Evolutionary conservation across 2,888 invertebrate genomes (phyloP).

Genomic region (Tridacna crocea): DNA sequence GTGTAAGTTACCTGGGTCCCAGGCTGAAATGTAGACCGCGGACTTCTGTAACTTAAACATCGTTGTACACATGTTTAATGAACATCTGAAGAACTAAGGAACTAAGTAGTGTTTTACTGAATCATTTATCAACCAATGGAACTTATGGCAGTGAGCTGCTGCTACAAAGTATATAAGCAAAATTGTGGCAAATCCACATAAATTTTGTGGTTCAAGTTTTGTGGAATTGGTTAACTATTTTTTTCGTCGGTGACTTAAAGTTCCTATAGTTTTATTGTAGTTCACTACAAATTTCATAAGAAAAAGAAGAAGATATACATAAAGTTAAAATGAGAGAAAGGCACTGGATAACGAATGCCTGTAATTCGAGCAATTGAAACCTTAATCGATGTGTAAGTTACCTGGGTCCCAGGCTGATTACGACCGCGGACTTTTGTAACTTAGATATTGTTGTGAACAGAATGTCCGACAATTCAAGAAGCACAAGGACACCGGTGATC

Average conservation of each 20-base stretch:
- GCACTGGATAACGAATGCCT: no score
- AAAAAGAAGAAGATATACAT: no score
- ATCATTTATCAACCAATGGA: no score
- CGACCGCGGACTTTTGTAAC: conserved; percentile 39
- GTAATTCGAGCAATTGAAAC: no score
- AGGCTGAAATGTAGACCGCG: conserved; percentile 17
- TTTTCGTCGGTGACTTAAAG: no score
- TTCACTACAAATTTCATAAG: no score
- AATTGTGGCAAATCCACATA: no score
- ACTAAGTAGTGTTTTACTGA: background rate
- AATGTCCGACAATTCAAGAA: background rate
- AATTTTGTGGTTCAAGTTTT: no score
- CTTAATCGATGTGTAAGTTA: conserved; percentile 39
- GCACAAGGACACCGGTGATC: conserved; percentile 21
- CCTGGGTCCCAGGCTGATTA: conserved; percentile 39
- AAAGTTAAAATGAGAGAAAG: no score
- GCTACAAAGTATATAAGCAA: no score
- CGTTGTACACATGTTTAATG: background rate
- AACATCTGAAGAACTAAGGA: background rate
- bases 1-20: conserved; percentile 33
- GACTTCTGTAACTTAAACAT: conserved; percentile 25
- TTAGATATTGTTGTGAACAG: conserved; percentile 25
- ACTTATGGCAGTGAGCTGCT: background rate
- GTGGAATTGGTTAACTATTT: no score
- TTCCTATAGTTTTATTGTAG: no score